Conservation (phyloP, 2,888 invertebrate species). For the Chrysina gloriosa region DNA sequence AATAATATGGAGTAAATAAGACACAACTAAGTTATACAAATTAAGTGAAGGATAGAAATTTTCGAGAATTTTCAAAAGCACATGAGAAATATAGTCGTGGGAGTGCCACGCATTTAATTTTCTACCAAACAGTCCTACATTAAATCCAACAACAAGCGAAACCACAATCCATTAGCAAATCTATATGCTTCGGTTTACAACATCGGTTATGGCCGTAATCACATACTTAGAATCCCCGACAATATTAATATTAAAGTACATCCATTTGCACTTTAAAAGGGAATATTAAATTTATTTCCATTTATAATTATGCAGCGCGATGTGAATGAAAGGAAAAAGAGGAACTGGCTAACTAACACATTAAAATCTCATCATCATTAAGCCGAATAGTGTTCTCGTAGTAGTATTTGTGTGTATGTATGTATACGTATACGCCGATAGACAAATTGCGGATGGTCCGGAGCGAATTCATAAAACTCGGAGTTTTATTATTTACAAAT, state of each 20-base stretch:
- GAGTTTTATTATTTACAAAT: conserved; percentile 26
- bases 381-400: conserved; percentile 15
- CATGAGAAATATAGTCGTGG: no score
- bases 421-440: not conserved
- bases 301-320: conserved; percentile 18
- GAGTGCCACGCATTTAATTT: not conserved
- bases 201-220: conserved; percentile 25
- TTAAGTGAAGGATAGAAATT: no score
- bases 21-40: no score
- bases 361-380: conserved; percentile 38
- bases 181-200: not conserved
- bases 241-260: conserved; percentile 24
- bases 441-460: conserved; percentile 10
- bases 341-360: conserved; percentile 10
- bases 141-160: conserved; percentile 9
- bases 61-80: no score
- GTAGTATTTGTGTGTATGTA: not conserved
- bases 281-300: conserved; percentile 30
- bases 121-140: not conserved
- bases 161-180: conserved; percentile 28
- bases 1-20: no score
- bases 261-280: conserved; percentile 29
- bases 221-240: conserved; percentile 19
- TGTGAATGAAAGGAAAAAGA: not conserved
- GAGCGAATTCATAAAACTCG: conserved; percentile 7